Conservation (phyloP, 2,888 invertebrate genomes). For the Augochlorella aurata region DNA sequence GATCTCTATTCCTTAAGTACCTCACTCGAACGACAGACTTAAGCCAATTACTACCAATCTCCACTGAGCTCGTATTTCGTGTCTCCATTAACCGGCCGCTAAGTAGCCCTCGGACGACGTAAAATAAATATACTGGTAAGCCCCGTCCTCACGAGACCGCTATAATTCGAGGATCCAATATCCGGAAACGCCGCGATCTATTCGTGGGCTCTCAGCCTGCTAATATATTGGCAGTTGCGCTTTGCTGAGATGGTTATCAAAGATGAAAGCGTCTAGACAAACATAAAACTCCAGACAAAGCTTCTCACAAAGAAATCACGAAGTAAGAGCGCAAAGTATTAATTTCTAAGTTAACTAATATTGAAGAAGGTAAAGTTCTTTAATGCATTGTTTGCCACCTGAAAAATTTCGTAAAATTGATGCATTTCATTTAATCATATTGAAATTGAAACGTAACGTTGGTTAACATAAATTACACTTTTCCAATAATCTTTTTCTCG, state of each 20-base stretch:
- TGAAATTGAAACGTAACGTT: too few species aligned
- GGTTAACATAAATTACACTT: too few species aligned
- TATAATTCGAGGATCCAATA: constrained; percentile 39
- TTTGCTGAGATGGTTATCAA: neutral
- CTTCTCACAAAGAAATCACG: too few species aligned
- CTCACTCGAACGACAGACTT: constrained; percentile 33
- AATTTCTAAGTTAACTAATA: too few species aligned
- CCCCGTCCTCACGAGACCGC: constrained; percentile 28
- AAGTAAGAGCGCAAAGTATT: too few species aligned
- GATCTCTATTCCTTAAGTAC: constrained; percentile 47
- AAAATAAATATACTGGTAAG: constrained; percentile 47
- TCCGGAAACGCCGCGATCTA: constrained; percentile 49
- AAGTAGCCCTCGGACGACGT: constrained; percentile 45
- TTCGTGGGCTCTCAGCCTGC: constrained; percentile 30
- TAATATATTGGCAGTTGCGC: constrained; percentile 53
- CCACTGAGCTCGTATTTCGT: constrained; percentile 37
- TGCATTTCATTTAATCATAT: too few species aligned
- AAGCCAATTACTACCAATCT: constrained; percentile 49
- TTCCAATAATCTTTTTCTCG: too few species aligned
- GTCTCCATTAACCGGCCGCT: constrained; percentile 46
- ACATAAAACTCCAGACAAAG: neutral
- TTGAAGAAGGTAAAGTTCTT: too few species aligned
- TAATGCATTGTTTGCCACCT: too few species aligned
- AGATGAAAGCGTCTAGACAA: neutral
- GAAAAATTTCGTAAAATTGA: too few species aligned